These are phyloP conservation scores for Cotesia vestalis DNA, from an alignment of 1,140 invertebrate species.

Conservation along the genomic window DNA sequence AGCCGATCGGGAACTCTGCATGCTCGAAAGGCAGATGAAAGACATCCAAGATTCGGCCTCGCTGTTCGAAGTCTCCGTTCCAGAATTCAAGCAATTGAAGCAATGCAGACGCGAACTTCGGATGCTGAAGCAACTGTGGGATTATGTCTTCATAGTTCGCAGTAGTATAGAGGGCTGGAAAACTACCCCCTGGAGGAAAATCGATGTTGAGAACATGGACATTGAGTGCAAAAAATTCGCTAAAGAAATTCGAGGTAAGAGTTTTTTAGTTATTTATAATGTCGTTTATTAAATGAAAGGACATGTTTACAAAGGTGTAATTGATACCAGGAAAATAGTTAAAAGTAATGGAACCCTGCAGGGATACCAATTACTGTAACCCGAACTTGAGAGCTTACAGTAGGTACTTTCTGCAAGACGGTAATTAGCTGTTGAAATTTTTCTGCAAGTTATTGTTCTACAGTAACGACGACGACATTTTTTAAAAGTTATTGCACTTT, in stretches of 20 bases:
- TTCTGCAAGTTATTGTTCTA: too few species aligned
- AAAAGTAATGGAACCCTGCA: too few species aligned
- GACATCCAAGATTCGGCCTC: conserved; percentile 88
- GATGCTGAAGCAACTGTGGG: conserved; percentile 94
- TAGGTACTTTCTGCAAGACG: too few species aligned
- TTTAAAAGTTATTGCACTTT: too few species aligned
- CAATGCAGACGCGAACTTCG: conserved; percentile 90
- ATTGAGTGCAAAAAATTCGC: conserved; percentile 98
- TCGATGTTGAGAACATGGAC: conserved; percentile 98
- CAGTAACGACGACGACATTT: too few species aligned
- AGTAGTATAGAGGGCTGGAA: conserved; percentile 97
- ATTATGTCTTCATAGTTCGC: conserved; percentile 89
- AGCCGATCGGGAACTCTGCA: conserved; percentile 78
- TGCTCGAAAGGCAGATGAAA: conserved; percentile 86
- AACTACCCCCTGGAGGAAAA: conserved; percentile 93
- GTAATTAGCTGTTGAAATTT: too few species aligned
- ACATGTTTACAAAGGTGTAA: too few species aligned
- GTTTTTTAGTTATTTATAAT: background rate
- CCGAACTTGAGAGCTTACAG: too few species aligned
- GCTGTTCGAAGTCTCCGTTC: conserved; percentile 92
- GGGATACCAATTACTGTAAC: too few species aligned
- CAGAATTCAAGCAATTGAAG: conserved; percentile 91
- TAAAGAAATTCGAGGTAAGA: conserved; percentile 81
- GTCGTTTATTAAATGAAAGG: too few species aligned
- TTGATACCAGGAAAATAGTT: too few species aligned